Base-by-base conservation (phyloP, 2,888 invertebrate species). In the Athalia rosae region DNA sequence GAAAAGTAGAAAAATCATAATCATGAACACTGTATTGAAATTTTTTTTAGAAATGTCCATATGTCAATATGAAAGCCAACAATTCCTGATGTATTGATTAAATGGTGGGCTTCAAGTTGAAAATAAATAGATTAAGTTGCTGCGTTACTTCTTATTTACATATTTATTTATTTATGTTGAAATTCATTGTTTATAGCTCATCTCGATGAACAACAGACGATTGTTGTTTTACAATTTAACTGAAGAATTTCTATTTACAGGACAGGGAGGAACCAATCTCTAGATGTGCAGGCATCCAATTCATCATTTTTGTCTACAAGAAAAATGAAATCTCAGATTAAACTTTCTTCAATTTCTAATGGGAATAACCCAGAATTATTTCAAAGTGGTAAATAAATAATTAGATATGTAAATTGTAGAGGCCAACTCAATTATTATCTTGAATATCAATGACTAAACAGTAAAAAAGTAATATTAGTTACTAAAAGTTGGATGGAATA, bases 301-400 rank as follows among this genome's bases (percentile, higher is more conserved):
- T 82, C 79, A 82, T 87, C 83, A 86, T 82, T 84, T 85, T 78
- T 83, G 88, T 86, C 89, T 89, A 88, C 45, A 89, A 89, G 80
- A 82, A 76, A 28, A 86, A 82, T 43, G 81, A 76, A 79, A 80
- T 64, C 66, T 43, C 9, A 58, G 43, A 73, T 77, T 13, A 61
- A 61, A 15, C 28, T 61, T 61, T 9, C n/a, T n/a, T 13, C 11
- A n/a, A n/a, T 61, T 61, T 8, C 11, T 53, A n/a, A 53, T 4
- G n/a, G n/a, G 53, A 53, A 28, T 28, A 53, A 53, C 9, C 8
- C 45, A 56, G 45, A 67, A 41, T 58, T 43, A 28, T 28, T 1
- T 28, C 28, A 28, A 28, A 0, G 28, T 28, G 28, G 28, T 28
- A 28, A 2, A 28, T 28, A 28, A 28, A 28, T 28, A 28, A 28